Evolutionary conservation across 2,888 invertebrate genomes (phyloP), one percentile per base, ranked within the genome.

Genomic region (Rotaria magnacalcarata): DNA sequence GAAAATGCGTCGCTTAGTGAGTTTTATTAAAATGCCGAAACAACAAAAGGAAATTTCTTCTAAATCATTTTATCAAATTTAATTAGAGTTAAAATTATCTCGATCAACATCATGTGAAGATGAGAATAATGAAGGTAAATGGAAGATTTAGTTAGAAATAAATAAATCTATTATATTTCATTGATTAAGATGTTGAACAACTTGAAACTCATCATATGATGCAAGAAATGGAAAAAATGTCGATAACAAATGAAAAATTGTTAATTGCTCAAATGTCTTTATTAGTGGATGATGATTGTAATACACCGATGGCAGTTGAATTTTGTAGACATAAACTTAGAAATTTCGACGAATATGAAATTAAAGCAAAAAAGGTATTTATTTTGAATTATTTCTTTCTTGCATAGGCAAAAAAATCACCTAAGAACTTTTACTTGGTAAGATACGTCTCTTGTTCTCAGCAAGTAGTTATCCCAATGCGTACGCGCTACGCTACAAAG

Each of bases 191-290:
- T 11, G 3, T 2, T 19, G 67, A 67, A 14, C 34, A 67, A 67
- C 27, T 67, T 34, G 67, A 67, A 27, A 67, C 67, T 16, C 11
- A 10, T 27, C 34, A 67, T 16, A 67, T 67, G 67, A 34, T 67
- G 34, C 11, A 34, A 67, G 34, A 67, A 34, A 67, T 67, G 67
- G 27, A 67, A 67, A 27, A 34, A 34, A 67, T 67, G 11, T 67
- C 67, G 14, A 67, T 34, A 14, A 2, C 24, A 14, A 67, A 34
- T 19, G 67, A 67, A 67, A 67, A 34, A 67, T 34, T 67, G 16
- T 16, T 67, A 67, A 10, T 80, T 24, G 43, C 75, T 43, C 75
- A 80, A 80, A 80, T 80, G 75, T 80, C 75, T 80, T 80, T 80
- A 47, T 47, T 80, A 24, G 47, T 80, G 75, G 75, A 47, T 6